Evolutionary conservation across 2,113 vertebrate species (phyloP), one percentile per base, ranked within the genome.

Genomic region (Neolamprologus longior): DNA sequence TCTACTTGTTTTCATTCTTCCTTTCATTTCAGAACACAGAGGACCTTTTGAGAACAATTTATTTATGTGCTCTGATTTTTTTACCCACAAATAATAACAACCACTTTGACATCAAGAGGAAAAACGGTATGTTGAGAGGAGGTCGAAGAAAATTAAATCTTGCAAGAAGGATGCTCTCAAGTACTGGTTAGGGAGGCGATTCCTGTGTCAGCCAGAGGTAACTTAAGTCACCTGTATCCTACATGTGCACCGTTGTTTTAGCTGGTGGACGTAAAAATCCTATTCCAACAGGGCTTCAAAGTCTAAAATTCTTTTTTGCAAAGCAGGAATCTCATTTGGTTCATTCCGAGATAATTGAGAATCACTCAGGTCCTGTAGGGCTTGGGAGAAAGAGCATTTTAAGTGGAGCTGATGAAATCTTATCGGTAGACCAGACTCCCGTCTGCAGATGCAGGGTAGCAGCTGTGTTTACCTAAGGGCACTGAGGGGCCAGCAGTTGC

Each of bases 391-490:
- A 50, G 66, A 71, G 53, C 68, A 66, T 85, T 85, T 88, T 86
- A 85, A 90, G 83, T 52, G 57, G 54, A 73, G 84, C 80, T 71
- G 66, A 90, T 92, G 58, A 80, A 57, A 90, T 92, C 83, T 90
- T 5, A 79, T 83, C 63, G 6, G 84, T 9, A 52, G 61, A 73
- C 13, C 14, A 50, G 63, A 61, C 55, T 89, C 78, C 3, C 11
- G 78, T 86, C 66, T 78, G 84, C 86, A 84, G 88, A 88, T 84
- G 73, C 88, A 61, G 89, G 90, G 86, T 63, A 92, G 93, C 92
- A 95, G 86, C 93, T 93, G 94, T 87, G 84, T 89, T 94, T 93
- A 86, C 85, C 83, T 78, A 33, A 92, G 78, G 90, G 79, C 82
- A 82, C 78, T 4, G 52, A 52, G 88, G 83, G 91, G 92, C 81